Percentiles rank a stretch among this genome's conserved stretches.
Conservation (phyloP, 2,888 invertebrate genomes). For the Bimastos eiseni region DNA sequence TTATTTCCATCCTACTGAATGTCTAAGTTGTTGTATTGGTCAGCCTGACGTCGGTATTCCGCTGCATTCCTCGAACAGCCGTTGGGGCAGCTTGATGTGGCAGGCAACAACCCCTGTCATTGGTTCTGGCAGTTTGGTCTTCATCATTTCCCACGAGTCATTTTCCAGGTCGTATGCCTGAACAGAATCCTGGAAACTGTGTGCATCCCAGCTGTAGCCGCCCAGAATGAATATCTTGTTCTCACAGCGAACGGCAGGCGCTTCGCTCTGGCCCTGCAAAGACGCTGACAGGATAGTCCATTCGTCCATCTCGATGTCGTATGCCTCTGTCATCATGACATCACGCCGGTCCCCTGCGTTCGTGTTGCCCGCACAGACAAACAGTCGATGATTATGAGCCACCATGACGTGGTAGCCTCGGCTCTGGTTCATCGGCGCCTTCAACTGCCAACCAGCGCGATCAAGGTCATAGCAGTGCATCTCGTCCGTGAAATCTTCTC, state of each 20-base stretch:
- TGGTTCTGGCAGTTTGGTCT: constrained; percentile 43
- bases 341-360: constrained; percentile 47
- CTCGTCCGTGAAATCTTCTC: constrained; percentile 47
- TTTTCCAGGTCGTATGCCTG: constrained; percentile 44
- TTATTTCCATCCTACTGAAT: constrained; percentile 10
- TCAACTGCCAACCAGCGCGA: constrained; percentile 42
- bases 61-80: constrained; percentile 38
- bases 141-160: constrained; percentile 43
- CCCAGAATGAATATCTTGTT: constrained; percentile 41
- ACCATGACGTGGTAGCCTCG: constrained; percentile 48
- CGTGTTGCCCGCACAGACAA: constrained; percentile 46
- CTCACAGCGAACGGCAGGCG: constrained; percentile 42
- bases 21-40: not conserved
- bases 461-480: constrained; percentile 44
- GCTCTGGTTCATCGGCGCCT: constrained; percentile 44
- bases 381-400: constrained; percentile 41
- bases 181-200: constrained; percentile 45
- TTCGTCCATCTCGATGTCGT: constrained; percentile 44
- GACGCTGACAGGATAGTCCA: constrained; percentile 45
- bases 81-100: constrained; percentile 43
- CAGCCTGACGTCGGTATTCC: not conserved
- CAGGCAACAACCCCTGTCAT: constrained; percentile 46
- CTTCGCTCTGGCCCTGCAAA: constrained; percentile 45
- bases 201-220: constrained; percentile 46
- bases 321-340: constrained; percentile 45